Evolutionary conservation across 2,888 invertebrate genomes (phyloP), one percentile per base, ranked within the genome.

Genomic region (Bombylius discolor): DNA sequence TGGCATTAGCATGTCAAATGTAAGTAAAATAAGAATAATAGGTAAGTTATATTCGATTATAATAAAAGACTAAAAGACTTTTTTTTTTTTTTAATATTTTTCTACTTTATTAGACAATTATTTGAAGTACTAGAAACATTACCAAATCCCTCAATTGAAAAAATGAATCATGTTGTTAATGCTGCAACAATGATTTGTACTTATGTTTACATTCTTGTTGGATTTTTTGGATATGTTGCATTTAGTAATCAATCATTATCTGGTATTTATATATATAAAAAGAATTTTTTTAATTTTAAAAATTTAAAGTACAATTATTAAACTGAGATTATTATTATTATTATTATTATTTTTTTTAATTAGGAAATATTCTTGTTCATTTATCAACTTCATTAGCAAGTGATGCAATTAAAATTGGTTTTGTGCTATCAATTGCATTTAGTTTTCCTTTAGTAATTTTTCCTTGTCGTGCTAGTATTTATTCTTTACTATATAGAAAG

Each of bases 1-100:
- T 97, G 88, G 95, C 97, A 0, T 78, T 97, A 55, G 94, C 93
- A 61, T 98, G 98, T 75, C 98, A 98, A 76, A 94, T 96, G 84
- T 91, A 74, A 81, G 83, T 77, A 31, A 5, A 44, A 13, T 2
- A 31, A 51, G 8, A 49, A 23, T 11, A 49, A 44, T 9, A 44
- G 3, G 13, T 44, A 44, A 44, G 1, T 39, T 39, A 33, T 23
- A 1, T 23, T 23, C 3, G 23, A 23, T 23, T 13, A 47, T 54
- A 44, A n/a, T 34, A 39, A 52, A 39, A 48, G n/a, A n/a, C n/a
- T n/a, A n/a, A n/a, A n/a, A n/a, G n/a, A n/a, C n/a, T 48, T 34
- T 36, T 53, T 14, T 33, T 47, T 47, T 47, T 51, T 2, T 9
- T 31, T 31, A 49, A 11, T 36, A 36, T 8, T 36, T 53, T 23